Evolutionary conservation across 2,113 vertebrate species (phyloP), one percentile per base, ranked within the genome.

Genomic region (Coreoperca whiteheadi): DNA sequence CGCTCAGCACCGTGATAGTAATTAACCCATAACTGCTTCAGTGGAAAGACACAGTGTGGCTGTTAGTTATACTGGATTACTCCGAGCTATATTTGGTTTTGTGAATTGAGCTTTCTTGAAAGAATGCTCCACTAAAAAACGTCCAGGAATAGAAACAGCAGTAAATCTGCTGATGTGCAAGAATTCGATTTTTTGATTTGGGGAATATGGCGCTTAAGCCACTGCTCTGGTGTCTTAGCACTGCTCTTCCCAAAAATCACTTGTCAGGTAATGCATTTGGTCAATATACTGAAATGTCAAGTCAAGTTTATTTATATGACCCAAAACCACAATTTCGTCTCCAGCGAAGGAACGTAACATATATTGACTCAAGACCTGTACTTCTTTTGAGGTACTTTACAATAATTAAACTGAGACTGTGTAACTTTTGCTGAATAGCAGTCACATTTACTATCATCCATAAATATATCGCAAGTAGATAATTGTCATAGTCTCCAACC

Each of bases 21-120:
- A 88, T 87, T 82, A 85, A 79, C 63, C 43, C 32, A 74, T 54
- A 34, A 79, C 66, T 80, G 65, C 77, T 69, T 43, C 43, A 28
- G 60, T 68, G 82, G 37, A 37, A 77, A 50, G 37, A 48, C 8
- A n/a, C 59, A 25, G 53, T 30, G 39, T 51, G 23, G 59, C 34
- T 60, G 69, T 43, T 60, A 74, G 70, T 61, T 41, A 8, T 2
- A 23, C 51, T 66, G 75, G 46, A 51, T 72, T 66, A 46, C 64
- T 73, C 20, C 14, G n/a, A 66, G 43, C 75, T 51, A n/a, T 2
- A 39, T 61, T 61, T 43, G 74, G 20, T 21, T n/a, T 30, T 60
- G n/a, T 77, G 25, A 50, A 60, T 14, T 18, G 30, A n/a, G 21
- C 2, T 30, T 48, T 25, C 8, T 54, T 14, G 5, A 3, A 63